Conservation (phyloP, 2,888 invertebrate species). For the Leucoma salicis region DNA sequence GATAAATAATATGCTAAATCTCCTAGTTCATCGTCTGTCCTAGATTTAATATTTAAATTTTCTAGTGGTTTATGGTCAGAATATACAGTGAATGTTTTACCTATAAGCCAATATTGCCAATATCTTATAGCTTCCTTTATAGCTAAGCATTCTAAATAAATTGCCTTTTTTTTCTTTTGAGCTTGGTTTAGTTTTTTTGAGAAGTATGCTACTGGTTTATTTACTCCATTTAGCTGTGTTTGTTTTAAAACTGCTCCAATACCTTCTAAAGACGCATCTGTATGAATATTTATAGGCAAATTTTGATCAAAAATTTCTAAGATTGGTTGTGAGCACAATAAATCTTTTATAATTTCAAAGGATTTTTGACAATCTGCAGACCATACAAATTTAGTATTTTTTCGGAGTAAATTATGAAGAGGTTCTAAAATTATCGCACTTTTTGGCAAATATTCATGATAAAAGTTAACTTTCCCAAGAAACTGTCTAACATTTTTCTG, state of each 20-base stretch:
- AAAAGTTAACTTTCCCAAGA: constrained; percentile 31
- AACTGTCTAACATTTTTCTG: too few species aligned
- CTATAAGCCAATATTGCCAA: neutral
- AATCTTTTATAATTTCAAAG: too few species aligned
- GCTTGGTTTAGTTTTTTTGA: constrained; percentile 9
- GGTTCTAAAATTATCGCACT: too few species aligned
- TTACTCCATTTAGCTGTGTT: constrained; percentile 1
- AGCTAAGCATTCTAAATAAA: constrained; percentile 8
- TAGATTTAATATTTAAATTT: constrained; percentile 1
- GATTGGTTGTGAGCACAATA: too few species aligned
- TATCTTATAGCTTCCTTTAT: neutral
- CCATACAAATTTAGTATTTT: constrained; percentile 27
- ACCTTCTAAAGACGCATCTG: neutral
- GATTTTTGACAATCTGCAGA: constrained; percentile 12
- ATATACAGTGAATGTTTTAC: neutral
- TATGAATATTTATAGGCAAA: too few species aligned
- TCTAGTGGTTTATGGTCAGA: neutral
- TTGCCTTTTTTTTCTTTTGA: constrained; percentile 11
- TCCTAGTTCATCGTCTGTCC: too few species aligned
- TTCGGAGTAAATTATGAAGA: constrained; percentile 29
- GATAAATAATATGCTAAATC: neutral
- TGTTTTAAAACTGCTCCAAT: constrained; percentile 8
- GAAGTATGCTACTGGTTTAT: constrained; percentile 14
- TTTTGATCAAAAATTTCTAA: too few species aligned
- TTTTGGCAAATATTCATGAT: constrained; percentile 24